These are phyloP conservation scores for Eleutherodactylus coqui DNA, from an alignment of 2,797 vertebrate species.

Conservation along the genomic window DNA sequence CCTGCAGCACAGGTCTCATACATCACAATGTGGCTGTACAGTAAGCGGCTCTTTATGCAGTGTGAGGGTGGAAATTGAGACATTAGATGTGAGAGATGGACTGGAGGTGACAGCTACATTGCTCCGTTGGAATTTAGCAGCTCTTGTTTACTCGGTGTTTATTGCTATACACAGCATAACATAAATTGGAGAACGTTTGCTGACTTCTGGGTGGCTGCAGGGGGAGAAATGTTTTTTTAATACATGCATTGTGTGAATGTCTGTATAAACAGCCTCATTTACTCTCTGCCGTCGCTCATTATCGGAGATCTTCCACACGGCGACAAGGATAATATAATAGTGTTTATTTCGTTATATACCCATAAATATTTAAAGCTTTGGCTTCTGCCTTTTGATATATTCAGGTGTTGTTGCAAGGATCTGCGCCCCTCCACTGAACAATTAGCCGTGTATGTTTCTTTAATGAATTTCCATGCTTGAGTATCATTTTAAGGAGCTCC, in stretches of 20 bases:
- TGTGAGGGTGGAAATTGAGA: constrained; percentile 22
- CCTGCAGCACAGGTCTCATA: not conserved
- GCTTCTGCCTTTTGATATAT: not conserved
- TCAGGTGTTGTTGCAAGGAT: not conserved
- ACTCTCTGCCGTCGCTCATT: not conserved
- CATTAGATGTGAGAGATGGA: constrained; percentile 32
- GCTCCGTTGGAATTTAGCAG: constrained; percentile 33
- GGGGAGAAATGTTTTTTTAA: not conserved
- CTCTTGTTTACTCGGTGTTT: constrained; percentile 40
- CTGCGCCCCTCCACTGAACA: not conserved
- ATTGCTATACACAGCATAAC: constrained; percentile 13
- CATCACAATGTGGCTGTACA: constrained; percentile 9
- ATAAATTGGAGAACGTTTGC: constrained; percentile 29
- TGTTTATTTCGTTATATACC: not conserved
- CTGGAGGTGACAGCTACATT: constrained; percentile 38
- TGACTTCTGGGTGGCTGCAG: constrained; percentile 22
- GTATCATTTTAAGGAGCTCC: too few relatives aligned
- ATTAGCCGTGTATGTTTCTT: not conserved
- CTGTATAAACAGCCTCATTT: not conserved
- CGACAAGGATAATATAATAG: not conserved
- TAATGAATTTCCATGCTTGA: not conserved
- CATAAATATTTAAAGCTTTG: not conserved
- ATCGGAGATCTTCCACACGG: not conserved
- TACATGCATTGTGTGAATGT: not conserved
- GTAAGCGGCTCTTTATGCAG: constrained; percentile 26